These are phyloP conservation scores for Psittacula cyanocephala DNA, from an alignment of 2,113 vertebrate species.

Conservation along the genomic window DNA sequence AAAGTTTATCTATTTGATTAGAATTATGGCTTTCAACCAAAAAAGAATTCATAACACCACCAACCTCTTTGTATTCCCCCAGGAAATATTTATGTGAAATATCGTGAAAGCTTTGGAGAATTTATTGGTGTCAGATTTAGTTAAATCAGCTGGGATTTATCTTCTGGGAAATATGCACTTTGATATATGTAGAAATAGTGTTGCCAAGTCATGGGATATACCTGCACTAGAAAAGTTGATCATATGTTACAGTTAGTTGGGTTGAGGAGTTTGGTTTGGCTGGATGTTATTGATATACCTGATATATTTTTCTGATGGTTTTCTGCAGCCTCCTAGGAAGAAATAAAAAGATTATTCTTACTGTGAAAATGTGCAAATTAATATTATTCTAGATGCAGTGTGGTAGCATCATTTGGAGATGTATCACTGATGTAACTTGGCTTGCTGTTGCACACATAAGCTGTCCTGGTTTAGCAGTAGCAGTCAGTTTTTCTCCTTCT, in stretches of 20 bases:
- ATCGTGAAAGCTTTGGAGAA: background rate
- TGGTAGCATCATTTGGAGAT: background rate
- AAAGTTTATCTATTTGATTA: background rate
- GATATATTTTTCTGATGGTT: background rate
- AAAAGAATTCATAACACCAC: background rate
- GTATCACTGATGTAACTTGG: background rate
- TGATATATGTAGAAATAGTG: background rate
- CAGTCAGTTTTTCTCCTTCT: too few relatives aligned
- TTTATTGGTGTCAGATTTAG: background rate
- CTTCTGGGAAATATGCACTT: background rate
- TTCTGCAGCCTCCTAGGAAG: background rate
- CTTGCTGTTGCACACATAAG: constrained; percentile 34
- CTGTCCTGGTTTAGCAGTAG: background rate
- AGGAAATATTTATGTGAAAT: background rate
- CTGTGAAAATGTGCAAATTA: background rate
- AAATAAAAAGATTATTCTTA: background rate
- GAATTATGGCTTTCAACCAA: background rate
- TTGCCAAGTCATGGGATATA: background rate
- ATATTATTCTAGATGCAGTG: background rate
- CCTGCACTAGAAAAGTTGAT: background rate
- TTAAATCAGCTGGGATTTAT: background rate
- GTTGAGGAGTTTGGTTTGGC: background rate
- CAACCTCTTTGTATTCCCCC: background rate
- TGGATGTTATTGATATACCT: background rate
- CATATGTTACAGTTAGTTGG: background rate